These are phyloP conservation scores for Oscheius onirici DNA, from an alignment of 2,888 invertebrate genomes.

Conservation along the genomic window DNA sequence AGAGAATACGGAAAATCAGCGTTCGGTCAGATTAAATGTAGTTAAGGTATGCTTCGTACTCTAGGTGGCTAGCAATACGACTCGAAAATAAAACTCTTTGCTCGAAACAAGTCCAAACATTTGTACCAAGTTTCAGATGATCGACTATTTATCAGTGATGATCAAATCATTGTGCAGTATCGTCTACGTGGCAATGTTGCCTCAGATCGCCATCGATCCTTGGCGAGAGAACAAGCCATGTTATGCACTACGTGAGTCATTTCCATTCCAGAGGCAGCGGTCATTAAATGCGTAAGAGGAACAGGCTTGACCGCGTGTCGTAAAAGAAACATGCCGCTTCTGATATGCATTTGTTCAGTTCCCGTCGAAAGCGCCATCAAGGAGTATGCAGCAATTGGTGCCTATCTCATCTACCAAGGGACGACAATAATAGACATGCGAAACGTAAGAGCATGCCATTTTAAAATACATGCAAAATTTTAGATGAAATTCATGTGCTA, in stretches of 20 bases:
- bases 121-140: conserved; percentile 3
- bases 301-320: conserved; percentile 6
- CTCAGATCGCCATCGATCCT: conserved; percentile 3
- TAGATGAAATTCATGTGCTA: conserved; percentile 51
- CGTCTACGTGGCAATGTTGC: background rate
- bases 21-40: no score
- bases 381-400: conserved; percentile 8
- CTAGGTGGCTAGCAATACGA: no score
- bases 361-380: conserved; percentile 18
- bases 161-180: background rate
- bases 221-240: conserved; percentile 4
- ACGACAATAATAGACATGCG: conserved; percentile 19
- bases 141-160: conserved; percentile 9
- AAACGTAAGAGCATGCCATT: conserved; percentile 8
- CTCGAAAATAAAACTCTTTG: no score
- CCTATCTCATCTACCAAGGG: conserved; percentile 7
- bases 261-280: background rate
- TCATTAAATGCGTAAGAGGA: conserved; percentile 1
- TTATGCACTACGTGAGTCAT: conserved; percentile 10
- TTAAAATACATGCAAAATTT: background rate
- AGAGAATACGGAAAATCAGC: no score
- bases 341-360: background rate
- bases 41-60: no score
- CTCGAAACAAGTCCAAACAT: no score
- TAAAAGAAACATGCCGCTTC: conserved; percentile 14